phyloP scores from a whole-genome alignment of 2,888 invertebrate genomes.

The Chrysomela aeneicollis region DNA sequence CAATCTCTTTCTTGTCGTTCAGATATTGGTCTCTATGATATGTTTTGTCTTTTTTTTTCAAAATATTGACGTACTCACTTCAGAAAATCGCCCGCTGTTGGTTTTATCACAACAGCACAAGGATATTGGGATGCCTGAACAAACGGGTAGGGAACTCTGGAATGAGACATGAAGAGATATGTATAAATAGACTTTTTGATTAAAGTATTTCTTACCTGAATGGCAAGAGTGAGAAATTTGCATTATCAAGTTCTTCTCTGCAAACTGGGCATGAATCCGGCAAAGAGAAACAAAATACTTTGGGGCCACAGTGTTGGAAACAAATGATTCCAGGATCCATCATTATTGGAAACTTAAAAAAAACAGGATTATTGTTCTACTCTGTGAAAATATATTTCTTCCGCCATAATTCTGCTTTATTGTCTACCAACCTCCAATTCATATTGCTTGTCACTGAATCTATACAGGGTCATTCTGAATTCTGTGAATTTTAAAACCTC shows the following conservation, averaged over 20 bases:
- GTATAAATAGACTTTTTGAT: neutral
- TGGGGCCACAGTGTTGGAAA: constrained; percentile 87
- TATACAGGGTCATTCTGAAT: no score
- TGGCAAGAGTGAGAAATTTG: constrained; percentile 72
- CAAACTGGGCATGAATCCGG: constrained; percentile 84
- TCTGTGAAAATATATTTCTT: no score
- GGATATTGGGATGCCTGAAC: constrained; percentile 81
- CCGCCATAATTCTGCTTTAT: no score
- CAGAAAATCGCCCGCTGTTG: constrained; percentile 87
- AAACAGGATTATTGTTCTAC: no score
- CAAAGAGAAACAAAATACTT: constrained; percentile 83
- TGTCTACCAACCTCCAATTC: no score
- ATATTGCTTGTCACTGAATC: no score
- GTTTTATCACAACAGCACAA: constrained; percentile 84
- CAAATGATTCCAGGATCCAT: constrained; percentile 87
- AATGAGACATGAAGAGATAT: constrained; percentile 56
- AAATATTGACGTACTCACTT: constrained; percentile 78
- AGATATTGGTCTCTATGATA: no score
- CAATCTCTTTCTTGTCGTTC: no score
- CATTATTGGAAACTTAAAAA: constrained; percentile 9
- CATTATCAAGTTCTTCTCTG: constrained; percentile 67
- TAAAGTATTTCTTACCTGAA: constrained; percentile 68
- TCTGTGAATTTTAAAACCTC: no score
- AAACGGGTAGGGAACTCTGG: constrained; percentile 85
- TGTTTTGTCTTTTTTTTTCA: no score